phyloP scores from a whole-genome alignment of 2,888 invertebrate genomes.

The Amphipyra berbera region DNA sequence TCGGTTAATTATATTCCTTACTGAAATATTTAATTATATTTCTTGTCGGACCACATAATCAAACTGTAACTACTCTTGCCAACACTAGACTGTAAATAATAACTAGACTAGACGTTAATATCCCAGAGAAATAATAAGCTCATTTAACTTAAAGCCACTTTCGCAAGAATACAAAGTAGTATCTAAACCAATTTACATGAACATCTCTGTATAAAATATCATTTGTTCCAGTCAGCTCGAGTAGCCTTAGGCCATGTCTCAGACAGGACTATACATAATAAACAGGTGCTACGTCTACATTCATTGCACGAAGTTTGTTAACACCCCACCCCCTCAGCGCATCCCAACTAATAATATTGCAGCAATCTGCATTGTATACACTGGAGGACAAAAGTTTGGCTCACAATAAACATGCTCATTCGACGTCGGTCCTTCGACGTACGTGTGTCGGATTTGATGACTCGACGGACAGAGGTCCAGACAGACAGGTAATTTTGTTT shows the following conservation, averaged over 20 bases:
- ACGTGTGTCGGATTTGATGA: slow-evolving; percentile 47
- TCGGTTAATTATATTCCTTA: too few relatives aligned
- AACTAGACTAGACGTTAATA: slow-evolving; percentile 33
- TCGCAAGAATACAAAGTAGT: slow-evolving; percentile 24
- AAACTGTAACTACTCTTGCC: not conserved
- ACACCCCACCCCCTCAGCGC: slow-evolving; percentile 6
- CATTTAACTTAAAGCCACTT: slow-evolving; percentile 15
- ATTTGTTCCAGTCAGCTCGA: slow-evolving; percentile 28
- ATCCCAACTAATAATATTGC: slow-evolving; percentile 41
- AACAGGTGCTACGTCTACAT: slow-evolving; percentile 43
- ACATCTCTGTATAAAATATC: slow-evolving; percentile 18
- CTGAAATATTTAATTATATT: not conserved
- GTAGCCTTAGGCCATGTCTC: slow-evolving; percentile 45
- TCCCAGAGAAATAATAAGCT: slow-evolving; percentile 32
- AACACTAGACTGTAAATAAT: slow-evolving; percentile 17
- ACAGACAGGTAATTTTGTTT: slow-evolving; percentile 52
- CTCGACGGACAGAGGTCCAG: slow-evolving; percentile 37
- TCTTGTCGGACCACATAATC: not conserved
- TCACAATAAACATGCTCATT: slow-evolving; percentile 32
- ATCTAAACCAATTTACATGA: slow-evolving; percentile 41
- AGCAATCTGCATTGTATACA: slow-evolving; percentile 52
- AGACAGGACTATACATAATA: slow-evolving; percentile 32
- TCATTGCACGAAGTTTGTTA: slow-evolving; percentile 47
- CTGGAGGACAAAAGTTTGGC: slow-evolving; percentile 41
- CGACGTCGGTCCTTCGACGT: slow-evolving; percentile 16